These are phyloP conservation scores for Eutolmus rufibarbis DNA, from an alignment of 2,888 invertebrate species.

Conservation along the genomic window DNA sequence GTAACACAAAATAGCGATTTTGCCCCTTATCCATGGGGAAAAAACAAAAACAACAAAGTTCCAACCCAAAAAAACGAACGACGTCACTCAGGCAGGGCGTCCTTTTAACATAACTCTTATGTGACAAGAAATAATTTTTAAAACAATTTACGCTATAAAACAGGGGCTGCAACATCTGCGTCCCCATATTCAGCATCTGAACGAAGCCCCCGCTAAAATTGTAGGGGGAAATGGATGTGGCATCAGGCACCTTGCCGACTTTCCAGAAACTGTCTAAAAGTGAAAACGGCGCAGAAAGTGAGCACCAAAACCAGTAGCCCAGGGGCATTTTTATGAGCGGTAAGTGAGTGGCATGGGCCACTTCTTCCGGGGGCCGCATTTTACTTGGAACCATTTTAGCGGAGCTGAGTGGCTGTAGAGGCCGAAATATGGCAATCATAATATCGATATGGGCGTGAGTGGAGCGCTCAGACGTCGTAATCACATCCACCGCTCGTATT, in stretches of 20 bases:
- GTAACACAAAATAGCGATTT: background rate
- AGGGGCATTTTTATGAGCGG: conserved; percentile 32
- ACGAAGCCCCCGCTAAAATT: background rate
- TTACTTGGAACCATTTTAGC: background rate
- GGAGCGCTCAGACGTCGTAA: conserved; percentile 16
- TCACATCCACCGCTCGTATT: conserved; percentile 31
- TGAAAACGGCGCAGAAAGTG: conserved; percentile 31
- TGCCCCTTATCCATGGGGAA: background rate
- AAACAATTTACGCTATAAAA: conserved; percentile 41
- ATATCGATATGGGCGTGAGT: conserved; percentile 1
- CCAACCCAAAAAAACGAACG: background rate
- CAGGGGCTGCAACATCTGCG: conserved; percentile 33
- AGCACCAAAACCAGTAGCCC: conserved; percentile 22
- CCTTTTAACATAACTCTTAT: conserved; percentile 39
- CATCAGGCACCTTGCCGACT: background rate
- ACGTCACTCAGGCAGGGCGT: background rate
- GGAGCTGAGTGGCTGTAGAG: background rate
- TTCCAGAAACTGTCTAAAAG: background rate
- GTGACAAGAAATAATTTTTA: conserved; percentile 41
- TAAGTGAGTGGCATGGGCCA: background rate
- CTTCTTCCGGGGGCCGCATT: background rate
- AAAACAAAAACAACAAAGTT: background rate
- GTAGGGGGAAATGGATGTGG: conserved; percentile 21
- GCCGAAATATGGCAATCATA: conserved; percentile 6
- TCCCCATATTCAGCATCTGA: background rate